Percentiles rank a stretch among this genome's conserved stretches.
Evolutionary conservation across 2,797 vertebrate species (phyloP).

Genomic region (Myiotriccus ornatus): DNA sequence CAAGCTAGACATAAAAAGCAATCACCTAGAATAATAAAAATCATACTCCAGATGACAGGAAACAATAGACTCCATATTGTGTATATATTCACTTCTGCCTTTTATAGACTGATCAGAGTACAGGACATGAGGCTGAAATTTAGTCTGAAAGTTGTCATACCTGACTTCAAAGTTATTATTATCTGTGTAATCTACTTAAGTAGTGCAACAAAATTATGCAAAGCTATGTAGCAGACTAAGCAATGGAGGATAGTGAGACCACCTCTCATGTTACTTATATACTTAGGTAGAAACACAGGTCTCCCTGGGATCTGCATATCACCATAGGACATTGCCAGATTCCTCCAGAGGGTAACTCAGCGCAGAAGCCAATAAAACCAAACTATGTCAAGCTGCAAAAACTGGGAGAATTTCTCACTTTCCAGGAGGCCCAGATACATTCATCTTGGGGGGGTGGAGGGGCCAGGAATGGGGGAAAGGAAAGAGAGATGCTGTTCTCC

Average conservation of each 20-base stretch:
- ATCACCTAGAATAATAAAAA: constrained; percentile 66
- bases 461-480: neutral
- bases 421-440: neutral
- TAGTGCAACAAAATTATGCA: neutral
- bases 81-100: neutral
- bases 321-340: neutral
- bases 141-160: neutral
- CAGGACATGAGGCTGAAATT: neutral
- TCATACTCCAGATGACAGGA: constrained; percentile 33
- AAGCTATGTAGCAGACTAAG: neutral
- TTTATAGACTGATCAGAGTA: neutral
- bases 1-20: constrained; percentile 63
- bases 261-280: neutral
- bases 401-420: neutral
- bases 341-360: neutral
- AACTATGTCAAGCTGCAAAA: neutral
- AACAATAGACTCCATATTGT: constrained; percentile 8
- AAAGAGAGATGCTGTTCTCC: neutral
- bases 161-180: neutral
- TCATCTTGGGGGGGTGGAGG: fast-evolving
- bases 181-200: neutral
- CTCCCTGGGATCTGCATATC: neutral
- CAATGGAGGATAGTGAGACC: neutral
- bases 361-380: neutral
- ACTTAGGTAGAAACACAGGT: neutral